Base-by-base conservation (phyloP, 2,888 invertebrate genomes). In the Sinentomon sp. region DNA sequence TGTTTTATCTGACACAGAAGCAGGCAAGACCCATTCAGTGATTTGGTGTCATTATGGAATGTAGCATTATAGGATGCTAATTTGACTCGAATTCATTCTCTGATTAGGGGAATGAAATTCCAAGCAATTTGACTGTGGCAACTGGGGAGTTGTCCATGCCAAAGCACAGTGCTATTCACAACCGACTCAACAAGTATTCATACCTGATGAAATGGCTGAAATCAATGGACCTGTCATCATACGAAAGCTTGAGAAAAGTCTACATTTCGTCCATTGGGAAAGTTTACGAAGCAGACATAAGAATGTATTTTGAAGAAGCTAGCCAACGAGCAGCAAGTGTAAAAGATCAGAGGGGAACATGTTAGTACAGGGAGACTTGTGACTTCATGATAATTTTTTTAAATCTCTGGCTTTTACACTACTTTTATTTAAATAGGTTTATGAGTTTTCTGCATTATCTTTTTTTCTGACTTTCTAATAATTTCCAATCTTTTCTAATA, bases 191-290 rank as follows among this genome's bases (percentile, higher is more conserved):
- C 46, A 74, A 75, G 13, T 87, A 85, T 51, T 70, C 75, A 19
- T 78, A 82, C 43, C 62, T 89, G 41, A 82, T 89, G 77, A 73
- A 76, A 49, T 78, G 87, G 74, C 64, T 78, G 33, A 77, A 78
- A 54, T 68, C 68, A 17, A 71, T 82, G 64, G 82, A 87, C 54
- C 63, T 66, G 34, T 69, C 70, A 48, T 69, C 75, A 1, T 89
- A 78, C 54, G 63, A 66, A 33, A 73, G 72, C 25, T 62, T 89
- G 12, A 66, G 69, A 30, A 72, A 71, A 54, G 76, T 59, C 26
- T 87, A 89, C 54, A 74, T 72, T 21, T 60, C 64, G 41, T 73
- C 76, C 30, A 63, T 87, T 49, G 68, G 76, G 46, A 80, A 80
- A 56, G 63, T 82, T 36, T 82, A 87, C 54, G 83, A 83, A 49